A percentile compares a stretch with the other conserved stretches of the same genome.
These are phyloP conservation scores for Hemiprocne comata DNA, from an alignment of 2,113 vertebrate species.

Conservation along the genomic window DNA sequence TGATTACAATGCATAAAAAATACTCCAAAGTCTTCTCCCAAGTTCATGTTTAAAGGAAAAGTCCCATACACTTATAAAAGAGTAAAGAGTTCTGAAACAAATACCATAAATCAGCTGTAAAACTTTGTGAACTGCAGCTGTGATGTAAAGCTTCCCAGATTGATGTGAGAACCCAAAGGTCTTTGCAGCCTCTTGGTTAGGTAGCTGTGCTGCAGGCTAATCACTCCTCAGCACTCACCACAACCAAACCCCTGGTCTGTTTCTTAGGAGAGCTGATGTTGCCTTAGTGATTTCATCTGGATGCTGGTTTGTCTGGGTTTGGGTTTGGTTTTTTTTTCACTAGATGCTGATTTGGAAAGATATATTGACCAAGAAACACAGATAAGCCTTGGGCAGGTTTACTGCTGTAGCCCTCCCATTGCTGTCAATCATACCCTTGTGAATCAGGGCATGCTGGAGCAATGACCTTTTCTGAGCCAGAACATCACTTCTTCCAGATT, in stretches of 20 bases:
- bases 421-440: not conserved
- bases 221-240: not conserved
- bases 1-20: slow-evolving; percentile 16
- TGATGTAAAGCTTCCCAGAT: not conserved
- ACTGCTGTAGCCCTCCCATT: not conserved
- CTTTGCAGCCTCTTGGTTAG: not conserved
- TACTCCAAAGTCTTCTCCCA: not conserved
- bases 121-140: not conserved
- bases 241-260: not conserved
- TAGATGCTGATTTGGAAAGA: not conserved
- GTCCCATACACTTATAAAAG: not conserved
- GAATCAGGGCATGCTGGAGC: not conserved
- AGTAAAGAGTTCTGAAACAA: slow-evolving; percentile 5
- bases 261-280: not conserved
- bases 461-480: not conserved
- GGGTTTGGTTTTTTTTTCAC: not conserved
- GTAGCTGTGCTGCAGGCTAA: not conserved
- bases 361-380: not conserved
- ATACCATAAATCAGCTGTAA: not conserved
- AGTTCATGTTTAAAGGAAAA: not conserved
- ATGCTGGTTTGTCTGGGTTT: not conserved
- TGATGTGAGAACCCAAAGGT: not conserved
- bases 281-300: not conserved
- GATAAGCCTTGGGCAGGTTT: not conserved
- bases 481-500: not conserved